Conservation (phyloP, 2,888 invertebrate genomes). For the Stenolophus ochropezus region DNA sequence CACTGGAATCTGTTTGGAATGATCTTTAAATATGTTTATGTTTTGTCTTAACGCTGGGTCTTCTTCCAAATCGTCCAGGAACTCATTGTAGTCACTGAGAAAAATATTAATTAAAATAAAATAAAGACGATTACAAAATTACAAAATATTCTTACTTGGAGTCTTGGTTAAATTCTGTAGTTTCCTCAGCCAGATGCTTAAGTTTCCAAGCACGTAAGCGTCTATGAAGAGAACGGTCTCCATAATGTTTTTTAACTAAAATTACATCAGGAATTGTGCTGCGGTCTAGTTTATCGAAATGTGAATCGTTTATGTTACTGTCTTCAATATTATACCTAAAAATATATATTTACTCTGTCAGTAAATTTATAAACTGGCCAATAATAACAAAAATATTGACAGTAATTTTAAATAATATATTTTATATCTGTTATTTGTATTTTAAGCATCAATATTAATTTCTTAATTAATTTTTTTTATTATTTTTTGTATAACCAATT, state of each 20-base stretch:
- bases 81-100: conserved; percentile 93
- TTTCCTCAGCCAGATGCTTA: conserved; percentile 86
- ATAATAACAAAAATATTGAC: too few species aligned
- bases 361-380: too few species aligned
- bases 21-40: conserved; percentile 92
- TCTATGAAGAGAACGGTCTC: conserved; percentile 82
- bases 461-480: too few species aligned
- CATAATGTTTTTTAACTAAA: conserved; percentile 94
- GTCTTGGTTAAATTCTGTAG: conserved; percentile 78
- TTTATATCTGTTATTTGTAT: too few species aligned
- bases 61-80: conserved; percentile 98
- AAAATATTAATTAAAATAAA: conserved; percentile 49
- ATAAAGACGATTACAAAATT: conserved; percentile 9
- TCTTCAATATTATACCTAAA: conserved; percentile 93
- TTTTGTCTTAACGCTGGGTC: conserved; percentile 92
- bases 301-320: conserved; percentile 91
- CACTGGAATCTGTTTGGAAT: conserved; percentile 74
- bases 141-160: conserved; percentile 73
- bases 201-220: conserved; percentile 92
- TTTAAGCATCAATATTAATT: too few species aligned
- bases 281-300: conserved; percentile 88
- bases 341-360: too few species aligned
- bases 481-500: too few species aligned
- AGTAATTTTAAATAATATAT: too few species aligned
- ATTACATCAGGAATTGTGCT: conserved; percentile 90